A percentile compares a stretch with the other conserved stretches of the same genome.
Evolutionary conservation across 2,113 vertebrate species (phyloP).

Genomic region (Gavialis gangeticus): DNA sequence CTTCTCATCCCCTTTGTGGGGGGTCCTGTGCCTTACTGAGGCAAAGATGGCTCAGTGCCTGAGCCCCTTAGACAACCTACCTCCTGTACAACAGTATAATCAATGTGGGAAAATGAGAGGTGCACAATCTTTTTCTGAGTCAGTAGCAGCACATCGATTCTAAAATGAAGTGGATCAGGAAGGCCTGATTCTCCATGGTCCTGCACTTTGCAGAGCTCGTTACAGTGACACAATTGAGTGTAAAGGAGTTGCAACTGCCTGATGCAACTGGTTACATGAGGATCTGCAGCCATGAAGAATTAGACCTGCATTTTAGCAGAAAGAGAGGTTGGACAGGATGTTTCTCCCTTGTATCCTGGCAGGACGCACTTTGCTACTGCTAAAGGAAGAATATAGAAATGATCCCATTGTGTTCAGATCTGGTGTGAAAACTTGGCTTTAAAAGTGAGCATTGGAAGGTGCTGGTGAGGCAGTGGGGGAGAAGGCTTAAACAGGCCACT

Average conservation of each 20-base stretch:
- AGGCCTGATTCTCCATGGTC: accelerated
- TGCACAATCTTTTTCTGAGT: accelerated
- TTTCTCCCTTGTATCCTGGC: not conserved
- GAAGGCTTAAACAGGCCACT: not conserved
- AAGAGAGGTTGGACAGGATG: not conserved
- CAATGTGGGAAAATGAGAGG: not conserved
- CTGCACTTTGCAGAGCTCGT: accelerated
- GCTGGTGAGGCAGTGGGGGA: not conserved
- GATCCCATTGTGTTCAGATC: not conserved
- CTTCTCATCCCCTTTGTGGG: not conserved
- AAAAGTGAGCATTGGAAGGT: not conserved
- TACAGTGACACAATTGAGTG: accelerated
- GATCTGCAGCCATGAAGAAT: not conserved
- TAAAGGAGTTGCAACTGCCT: not conserved
- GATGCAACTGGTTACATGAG: accelerated
- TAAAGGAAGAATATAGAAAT: not conserved
- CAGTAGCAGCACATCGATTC: not conserved
- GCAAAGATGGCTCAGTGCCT: not conserved
- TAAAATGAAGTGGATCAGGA: not conserved
- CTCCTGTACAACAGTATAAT: not conserved
- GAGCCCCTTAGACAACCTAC: not conserved
- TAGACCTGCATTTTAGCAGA: accelerated
- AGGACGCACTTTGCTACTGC: not conserved
- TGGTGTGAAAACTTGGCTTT: accelerated
- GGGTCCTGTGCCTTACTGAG: not conserved